Conservation (phyloP, 2,797 vertebrate genomes). For the Spinibarbus caldwelli region DNA sequence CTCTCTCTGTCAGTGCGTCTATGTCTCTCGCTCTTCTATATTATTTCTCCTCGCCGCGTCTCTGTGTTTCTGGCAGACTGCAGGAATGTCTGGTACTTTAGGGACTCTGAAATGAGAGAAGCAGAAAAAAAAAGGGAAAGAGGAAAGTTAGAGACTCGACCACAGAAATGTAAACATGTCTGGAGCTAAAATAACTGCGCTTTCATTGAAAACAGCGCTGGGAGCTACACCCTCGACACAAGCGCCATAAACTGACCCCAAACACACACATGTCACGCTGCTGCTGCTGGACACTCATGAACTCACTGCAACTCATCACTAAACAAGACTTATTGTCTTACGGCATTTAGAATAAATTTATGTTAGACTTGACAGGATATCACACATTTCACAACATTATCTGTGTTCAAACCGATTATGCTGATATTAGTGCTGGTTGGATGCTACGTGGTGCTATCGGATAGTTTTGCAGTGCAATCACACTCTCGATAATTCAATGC, state of each 20-base stretch:
- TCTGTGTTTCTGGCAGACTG: constrained; percentile 87
- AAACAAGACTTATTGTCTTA: background rate
- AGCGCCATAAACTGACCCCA: constrained; percentile 80
- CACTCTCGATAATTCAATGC: too few relatives aligned
- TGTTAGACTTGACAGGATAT: background rate
- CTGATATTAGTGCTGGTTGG: too few relatives aligned
- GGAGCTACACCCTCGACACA: constrained; percentile 78
- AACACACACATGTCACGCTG: constrained; percentile 53
- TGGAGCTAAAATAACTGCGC: constrained; percentile 91
- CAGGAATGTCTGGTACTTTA: constrained; percentile 91
- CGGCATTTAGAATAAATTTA: background rate
- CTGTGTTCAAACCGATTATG: too few relatives aligned
- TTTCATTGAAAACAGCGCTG: constrained; percentile 92
- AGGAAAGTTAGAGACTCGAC: constrained; percentile 92
- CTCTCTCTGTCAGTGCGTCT: constrained; percentile 59
- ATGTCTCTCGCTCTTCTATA: constrained; percentile 73
- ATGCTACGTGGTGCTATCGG: too few relatives aligned
- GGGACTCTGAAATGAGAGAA: constrained; percentile 80
- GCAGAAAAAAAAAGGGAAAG: constrained; percentile 83
- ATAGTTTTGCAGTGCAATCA: too few relatives aligned
- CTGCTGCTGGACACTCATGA: background rate
- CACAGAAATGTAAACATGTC: constrained; percentile 96
- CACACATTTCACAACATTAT: background rate
- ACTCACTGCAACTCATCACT: background rate
- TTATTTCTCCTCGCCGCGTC: constrained; percentile 74